Conservation (phyloP, 2,888 invertebrate species). For the Cataglyphis livida region DNA sequence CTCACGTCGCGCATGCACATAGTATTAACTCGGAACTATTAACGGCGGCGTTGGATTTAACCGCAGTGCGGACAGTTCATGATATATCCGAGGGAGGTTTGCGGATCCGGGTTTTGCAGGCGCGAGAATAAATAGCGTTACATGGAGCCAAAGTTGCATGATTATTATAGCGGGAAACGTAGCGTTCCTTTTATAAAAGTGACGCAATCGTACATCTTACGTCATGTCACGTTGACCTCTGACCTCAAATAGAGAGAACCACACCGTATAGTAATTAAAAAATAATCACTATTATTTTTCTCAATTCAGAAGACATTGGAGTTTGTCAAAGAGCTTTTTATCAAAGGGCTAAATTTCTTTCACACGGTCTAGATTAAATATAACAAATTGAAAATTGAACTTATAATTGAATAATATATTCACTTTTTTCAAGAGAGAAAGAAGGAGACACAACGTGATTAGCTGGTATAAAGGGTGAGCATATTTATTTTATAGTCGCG, state of each 20-base stretch:
- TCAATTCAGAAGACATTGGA: not conserved
- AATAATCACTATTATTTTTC: conserved; percentile 10
- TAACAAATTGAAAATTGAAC: not conserved
- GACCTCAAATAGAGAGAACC: not conserved
- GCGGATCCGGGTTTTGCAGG: conserved; percentile 8
- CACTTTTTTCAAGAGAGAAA: not conserved
- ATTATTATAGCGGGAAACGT: conserved; percentile 4
- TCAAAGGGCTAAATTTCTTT: not conserved
- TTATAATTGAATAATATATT: not conserved
- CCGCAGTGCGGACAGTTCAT: conserved; percentile 45
- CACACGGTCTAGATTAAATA: not conserved
- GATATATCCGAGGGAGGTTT: conserved; percentile 44
- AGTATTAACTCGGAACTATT: conserved; percentile 48
- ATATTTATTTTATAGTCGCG: conserved; percentile 10
- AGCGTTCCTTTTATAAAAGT: not conserved
- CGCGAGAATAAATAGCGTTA: conserved; percentile 39
- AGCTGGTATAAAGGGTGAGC: not conserved
- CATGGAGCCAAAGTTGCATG: not conserved
- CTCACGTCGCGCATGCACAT: conserved; percentile 26
- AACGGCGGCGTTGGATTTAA: conserved; percentile 21
- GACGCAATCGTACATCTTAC: not conserved
- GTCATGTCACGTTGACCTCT: not conserved
- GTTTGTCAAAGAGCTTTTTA: not conserved
- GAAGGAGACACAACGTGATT: not conserved
- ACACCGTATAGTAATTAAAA: not conserved